These are phyloP conservation scores for Bemisia tabaci DNA, from an alignment of 1,140 invertebrate genomes.

Conservation along the genomic window DNA sequence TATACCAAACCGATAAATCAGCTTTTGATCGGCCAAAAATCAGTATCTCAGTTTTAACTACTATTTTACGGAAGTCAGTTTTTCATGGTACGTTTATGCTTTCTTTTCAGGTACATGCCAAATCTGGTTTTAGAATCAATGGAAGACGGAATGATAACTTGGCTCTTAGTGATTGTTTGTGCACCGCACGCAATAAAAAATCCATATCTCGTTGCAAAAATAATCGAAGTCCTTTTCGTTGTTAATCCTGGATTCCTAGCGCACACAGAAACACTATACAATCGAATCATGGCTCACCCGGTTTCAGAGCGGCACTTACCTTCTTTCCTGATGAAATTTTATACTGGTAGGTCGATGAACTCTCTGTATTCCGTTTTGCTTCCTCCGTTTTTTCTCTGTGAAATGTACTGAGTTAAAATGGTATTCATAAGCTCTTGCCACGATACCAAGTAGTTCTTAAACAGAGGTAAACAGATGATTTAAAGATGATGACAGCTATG, in stretches of 20 bases:
- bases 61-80: too few species aligned
- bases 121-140: conserved; percentile 58
- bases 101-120: conserved; percentile 52
- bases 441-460: too few species aligned
- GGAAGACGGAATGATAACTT: conserved; percentile 70
- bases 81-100: too few species aligned
- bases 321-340: conserved; percentile 91
- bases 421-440: too few species aligned
- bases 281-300: conserved; percentile 66
- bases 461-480: too few species aligned
- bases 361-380: too few species aligned
- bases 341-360: conserved; percentile 59
- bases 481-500: too few species aligned
- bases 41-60: too few species aligned
- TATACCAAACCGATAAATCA: too few species aligned
- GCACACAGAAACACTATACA: conserved; percentile 42
- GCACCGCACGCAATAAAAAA: conserved; percentile 82
- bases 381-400: too few species aligned
- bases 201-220: conserved; percentile 89
- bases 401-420: background rate
- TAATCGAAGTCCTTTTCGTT: conserved; percentile 87
- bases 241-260: conserved; percentile 72
- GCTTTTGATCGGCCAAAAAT: too few species aligned
- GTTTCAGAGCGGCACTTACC: conserved; percentile 69
- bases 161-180: conserved; percentile 79